Percentiles rank a stretch among this genome's conserved stretches.
Conservation (phyloP, 2,888 invertebrate genomes). For the Drosophila monieri region DNA sequence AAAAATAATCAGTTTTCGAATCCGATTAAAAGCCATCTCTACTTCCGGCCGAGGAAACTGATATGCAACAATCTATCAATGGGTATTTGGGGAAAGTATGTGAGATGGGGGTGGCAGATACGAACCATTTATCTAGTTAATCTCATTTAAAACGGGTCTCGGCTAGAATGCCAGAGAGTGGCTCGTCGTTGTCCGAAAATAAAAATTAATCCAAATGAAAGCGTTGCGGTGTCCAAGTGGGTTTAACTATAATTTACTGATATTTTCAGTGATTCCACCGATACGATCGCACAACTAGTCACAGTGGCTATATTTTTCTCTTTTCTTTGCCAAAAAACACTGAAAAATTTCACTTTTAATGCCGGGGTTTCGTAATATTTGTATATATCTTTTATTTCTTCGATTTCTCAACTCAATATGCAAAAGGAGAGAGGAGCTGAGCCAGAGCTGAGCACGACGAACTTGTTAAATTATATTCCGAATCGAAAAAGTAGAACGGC, state of each 20-base stretch:
- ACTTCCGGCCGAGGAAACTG: conserved; percentile 51
- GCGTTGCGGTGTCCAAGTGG: conserved; percentile 38
- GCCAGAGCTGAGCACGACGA: conserved; percentile 15
- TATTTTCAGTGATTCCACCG: conserved; percentile 30
- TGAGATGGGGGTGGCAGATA: conserved; percentile 46
- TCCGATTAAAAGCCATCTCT: conserved; percentile 26
- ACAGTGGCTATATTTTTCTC: conserved; percentile 22
- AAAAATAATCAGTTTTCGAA: not conserved
- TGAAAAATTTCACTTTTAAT: conserved; percentile 44
- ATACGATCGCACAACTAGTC: conserved; percentile 35
- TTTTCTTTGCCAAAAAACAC: conserved; percentile 35
- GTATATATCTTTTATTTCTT: conserved; percentile 25
- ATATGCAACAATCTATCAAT: conserved; percentile 56
- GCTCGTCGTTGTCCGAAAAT: conserved; percentile 30
- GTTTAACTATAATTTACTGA: conserved; percentile 27
- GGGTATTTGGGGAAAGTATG: conserved; percentile 12
- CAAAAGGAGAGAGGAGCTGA: conserved; percentile 25
- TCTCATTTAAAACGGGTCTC: conserved; percentile 70
- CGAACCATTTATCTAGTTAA: conserved; percentile 80
- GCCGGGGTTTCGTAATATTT: conserved; percentile 39
- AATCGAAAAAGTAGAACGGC: conserved; percentile 53
- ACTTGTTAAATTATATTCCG: conserved; percentile 47
- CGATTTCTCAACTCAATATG: conserved; percentile 32
- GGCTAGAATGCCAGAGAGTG: conserved; percentile 30
- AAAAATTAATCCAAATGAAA: conserved; percentile 64